These are phyloP conservation scores for Hydractinia echinata DNA, from an alignment of 30 jellyfish, hydroid and myxozoan genomes.

Conservation along the genomic window DNA sequence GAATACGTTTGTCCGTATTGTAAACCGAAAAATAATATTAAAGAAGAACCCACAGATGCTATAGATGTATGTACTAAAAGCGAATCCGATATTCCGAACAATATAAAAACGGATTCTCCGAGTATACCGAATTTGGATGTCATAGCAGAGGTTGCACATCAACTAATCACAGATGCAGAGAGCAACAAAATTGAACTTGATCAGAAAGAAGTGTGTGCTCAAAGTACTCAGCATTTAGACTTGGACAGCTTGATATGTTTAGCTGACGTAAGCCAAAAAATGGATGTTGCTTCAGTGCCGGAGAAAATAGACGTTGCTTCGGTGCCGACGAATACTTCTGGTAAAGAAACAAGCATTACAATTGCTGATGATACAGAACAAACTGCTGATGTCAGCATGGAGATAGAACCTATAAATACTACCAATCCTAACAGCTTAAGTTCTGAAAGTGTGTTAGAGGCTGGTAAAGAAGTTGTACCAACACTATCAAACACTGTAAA, in stretches of 20 bases:
- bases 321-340: not conserved
- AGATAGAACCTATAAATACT: too few relatives aligned
- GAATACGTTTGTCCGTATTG: conserved; percentile 80
- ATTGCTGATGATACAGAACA: too few relatives aligned
- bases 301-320: not conserved
- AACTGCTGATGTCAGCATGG: too few relatives aligned
- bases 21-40: not conserved
- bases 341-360: too few relatives aligned
- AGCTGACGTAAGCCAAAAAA: conserved; percentile 22
- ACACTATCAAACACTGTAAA: too few relatives aligned
- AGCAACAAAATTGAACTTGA: not conserved
- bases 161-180: conserved; percentile 6
- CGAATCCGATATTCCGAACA: not conserved
- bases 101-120: not conserved
- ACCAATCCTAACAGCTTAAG: too few relatives aligned
- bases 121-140: conserved; percentile 21
- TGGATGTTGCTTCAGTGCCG: conserved; percentile 15
- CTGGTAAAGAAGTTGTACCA: too few relatives aligned
- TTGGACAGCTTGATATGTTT: conserved; percentile 31
- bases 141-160: conserved; percentile 34
- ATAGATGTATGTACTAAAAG: not conserved
- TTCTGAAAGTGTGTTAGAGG: too few relatives aligned
- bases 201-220: not conserved
- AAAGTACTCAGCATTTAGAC: not conserved
- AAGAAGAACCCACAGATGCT: not conserved